Evolutionary conservation across 2,888 invertebrate genomes (phyloP), one percentile per base, ranked within the genome.

Genomic region (Plebejus melissa): DNA sequence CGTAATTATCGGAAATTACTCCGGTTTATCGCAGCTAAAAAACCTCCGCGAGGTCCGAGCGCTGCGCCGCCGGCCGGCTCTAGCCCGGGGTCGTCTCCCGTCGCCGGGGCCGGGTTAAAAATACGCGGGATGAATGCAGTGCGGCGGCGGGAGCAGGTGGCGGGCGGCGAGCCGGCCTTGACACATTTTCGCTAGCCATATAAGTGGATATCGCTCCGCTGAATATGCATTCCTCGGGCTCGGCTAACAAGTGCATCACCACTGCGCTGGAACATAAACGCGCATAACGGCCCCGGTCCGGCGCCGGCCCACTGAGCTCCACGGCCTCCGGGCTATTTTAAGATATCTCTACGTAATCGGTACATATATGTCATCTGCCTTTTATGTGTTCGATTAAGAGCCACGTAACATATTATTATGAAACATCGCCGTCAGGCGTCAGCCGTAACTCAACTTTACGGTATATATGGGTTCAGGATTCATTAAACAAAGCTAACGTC

Each of bases 1-100:
- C 46, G 71, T 22, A 71, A 71, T 71, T 71, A 46, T 71, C 46
- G 22, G 71, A 46, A 71, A 71, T 65, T 65, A 65, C 65, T 65
- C 32, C 32, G 32, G 65, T 13, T 65, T 58, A 58, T 60, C 9
- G 46, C 46, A 11, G 28, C 60, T 60, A 28, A 65, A 65, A 36
- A 65, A 32, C 65, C 65, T 13, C 22, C 3, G 60, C 28, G 60
- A 60, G 65, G 65, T 32, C 28, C 28, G 28, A 65, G 11, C 32
- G 13, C 32, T 28, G 4, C 65, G 65, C 65, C 65, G 65, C 65
- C 32, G 32, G 65, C 32, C 65, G 65, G 22, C 5, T 36, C 65
- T 36, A 0, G 65, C 32, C 36, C 65, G 13, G 65, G 65, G 1
- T 13, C 65, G 32, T 28, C 13, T 36, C 32, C 65, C 65, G 36